Evolutionary conservation across 2,888 invertebrate genomes (phyloP).

Genomic region (Dolomedes plantarius): DNA sequence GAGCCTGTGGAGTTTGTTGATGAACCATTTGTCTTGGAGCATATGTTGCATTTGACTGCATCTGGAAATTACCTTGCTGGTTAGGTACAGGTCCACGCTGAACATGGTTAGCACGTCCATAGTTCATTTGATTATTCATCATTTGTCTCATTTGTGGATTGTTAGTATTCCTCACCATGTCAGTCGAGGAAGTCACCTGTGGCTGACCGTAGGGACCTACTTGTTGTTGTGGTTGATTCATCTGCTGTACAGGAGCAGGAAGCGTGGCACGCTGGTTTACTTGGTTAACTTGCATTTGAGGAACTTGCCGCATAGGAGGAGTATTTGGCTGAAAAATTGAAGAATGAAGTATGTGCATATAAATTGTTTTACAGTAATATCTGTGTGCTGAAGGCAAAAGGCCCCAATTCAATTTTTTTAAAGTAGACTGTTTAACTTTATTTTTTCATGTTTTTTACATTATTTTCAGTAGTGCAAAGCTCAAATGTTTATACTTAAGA

Average conservation of each 20-base stretch:
- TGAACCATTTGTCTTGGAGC: conserved; percentile 20
- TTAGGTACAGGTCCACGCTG: conserved; percentile 16
- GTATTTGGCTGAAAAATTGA: conserved; percentile 34
- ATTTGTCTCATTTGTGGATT: conserved; percentile 18
- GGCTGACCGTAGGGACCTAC: conserved; percentile 54
- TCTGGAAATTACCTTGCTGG: conserved; percentile 25
- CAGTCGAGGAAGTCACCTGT: conserved; percentile 71
- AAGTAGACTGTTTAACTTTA: no score
- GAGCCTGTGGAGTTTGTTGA: conserved; percentile 25
- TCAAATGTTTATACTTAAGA: no score
- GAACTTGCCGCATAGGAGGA: conserved; percentile 20
- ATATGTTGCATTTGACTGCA: conserved; percentile 20
- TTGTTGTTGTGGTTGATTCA: conserved; percentile 25
- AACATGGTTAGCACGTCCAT: conserved; percentile 17
- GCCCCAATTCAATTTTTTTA: no score
- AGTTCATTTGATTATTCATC: conserved; percentile 20
- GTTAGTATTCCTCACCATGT: conserved; percentile 35
- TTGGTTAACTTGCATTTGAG: conserved; percentile 26
- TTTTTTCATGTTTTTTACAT: no score
- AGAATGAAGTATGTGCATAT: no score
- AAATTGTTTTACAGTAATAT: no score
- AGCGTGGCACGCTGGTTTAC: conserved; percentile 16
- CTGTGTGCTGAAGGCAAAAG: no score
- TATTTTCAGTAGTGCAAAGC: no score
- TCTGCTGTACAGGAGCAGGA: conserved; percentile 7